Evolutionary conservation across 2,888 invertebrate genomes (phyloP).

Genomic region (Philopedon plagiatum): DNA sequence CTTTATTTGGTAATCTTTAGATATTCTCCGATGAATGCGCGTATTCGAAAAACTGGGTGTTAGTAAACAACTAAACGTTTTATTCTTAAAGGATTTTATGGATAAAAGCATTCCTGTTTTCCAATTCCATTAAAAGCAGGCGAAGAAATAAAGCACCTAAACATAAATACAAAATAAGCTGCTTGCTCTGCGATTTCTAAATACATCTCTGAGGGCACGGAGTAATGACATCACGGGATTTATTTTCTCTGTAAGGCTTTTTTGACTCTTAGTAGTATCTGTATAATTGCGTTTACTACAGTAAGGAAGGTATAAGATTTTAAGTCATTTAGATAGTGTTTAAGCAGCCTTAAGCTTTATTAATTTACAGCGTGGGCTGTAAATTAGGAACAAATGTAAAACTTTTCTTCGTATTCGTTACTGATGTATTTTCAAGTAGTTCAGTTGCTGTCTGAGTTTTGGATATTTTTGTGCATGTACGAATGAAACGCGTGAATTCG

Average conservation of each 20-base stretch:
- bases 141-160: background rate
- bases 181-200: background rate
- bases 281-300: background rate
- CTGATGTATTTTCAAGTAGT: too few relatives aligned
- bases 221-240: background rate
- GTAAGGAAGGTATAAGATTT: background rate
- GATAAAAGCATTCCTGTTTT: background rate
- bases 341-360: too few relatives aligned
- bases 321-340: background rate
- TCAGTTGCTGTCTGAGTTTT: too few relatives aligned
- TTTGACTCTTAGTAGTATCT: background rate
- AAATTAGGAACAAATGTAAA: too few relatives aligned
- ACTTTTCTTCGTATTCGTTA: too few relatives aligned
- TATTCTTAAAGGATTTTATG: background rate
- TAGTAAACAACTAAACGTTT: background rate
- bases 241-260: background rate
- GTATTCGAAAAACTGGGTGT: background rate
- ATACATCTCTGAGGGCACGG: background rate
- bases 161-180: slow-evolving; percentile 8
- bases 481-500: too few relatives aligned
- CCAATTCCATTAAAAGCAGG: slow-evolving; percentile 12
- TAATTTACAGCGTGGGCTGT: too few relatives aligned
- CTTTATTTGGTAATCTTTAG: background rate
- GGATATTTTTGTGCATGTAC: too few relatives aligned
- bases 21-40: background rate